A percentile compares a stretch with the other conserved stretches of the same genome.
Evolutionary conservation across 2,113 vertebrate genomes (phyloP).

Genomic region (Mustela lutreola): DNA sequence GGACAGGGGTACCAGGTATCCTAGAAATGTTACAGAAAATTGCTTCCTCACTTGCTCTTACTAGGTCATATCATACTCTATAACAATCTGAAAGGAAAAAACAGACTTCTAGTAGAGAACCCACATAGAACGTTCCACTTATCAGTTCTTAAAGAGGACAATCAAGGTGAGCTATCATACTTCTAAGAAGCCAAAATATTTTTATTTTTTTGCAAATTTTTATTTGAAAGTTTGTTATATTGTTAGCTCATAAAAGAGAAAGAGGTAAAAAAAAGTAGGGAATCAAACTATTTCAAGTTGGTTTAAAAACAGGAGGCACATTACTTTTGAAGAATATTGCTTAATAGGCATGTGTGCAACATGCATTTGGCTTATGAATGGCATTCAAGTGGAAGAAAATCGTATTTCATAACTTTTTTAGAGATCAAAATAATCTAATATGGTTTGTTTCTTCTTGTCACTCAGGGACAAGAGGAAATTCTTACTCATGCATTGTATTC

Average conservation of each 20-base stretch:
- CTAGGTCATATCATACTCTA: not conserved
- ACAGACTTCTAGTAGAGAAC: not conserved
- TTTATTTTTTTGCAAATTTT: not conserved
- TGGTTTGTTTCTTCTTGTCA: not conserved
- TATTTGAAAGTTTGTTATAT: not conserved
- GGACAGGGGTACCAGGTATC: not conserved
- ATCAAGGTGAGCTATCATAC: not conserved
- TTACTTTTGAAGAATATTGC: not conserved
- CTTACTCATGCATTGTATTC: not conserved
- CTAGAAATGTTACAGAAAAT: not conserved
- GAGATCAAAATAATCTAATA: slow-evolving; percentile 18
- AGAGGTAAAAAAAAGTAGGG: not conserved
- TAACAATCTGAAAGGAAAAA: not conserved
- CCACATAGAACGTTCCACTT: not conserved
- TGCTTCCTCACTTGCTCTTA: not conserved
- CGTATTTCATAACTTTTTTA: not conserved
- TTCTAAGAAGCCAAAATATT: not conserved
- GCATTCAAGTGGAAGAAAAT: not conserved
- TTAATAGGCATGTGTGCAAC: not conserved
- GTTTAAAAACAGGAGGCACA: not conserved
- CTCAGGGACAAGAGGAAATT: not conserved
- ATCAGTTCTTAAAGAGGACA: not conserved
- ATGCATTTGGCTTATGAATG: not conserved
- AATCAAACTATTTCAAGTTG: not conserved
- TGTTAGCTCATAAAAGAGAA: not conserved